Base-by-base conservation (phyloP, 2,888 invertebrate species). In the Microctonus hyperodae region DNA sequence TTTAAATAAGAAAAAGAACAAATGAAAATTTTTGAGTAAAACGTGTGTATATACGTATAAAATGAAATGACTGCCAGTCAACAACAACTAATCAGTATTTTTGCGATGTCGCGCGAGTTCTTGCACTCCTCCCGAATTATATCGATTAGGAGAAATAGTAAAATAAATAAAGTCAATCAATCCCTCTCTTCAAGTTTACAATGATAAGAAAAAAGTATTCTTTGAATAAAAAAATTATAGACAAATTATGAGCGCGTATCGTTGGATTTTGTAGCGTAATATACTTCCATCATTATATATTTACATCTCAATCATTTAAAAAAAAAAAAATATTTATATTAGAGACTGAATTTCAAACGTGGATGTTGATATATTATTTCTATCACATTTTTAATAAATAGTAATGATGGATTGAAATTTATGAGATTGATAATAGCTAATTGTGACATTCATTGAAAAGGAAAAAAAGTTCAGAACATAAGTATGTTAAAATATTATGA, bases 51-150 rank as follows among this genome's bases (percentile, higher is more conserved):
- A 50, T n/a, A 58, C 23, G 50, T 48, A 33, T 35, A 62, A 57
- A 37, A 37, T 37, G 31, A 40, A 59, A 40, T 62, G 61, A 67
- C 67, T 67, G 67, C 67, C 67, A 67, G 62, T 37, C 31, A 67
- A 67, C 62, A 67, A 62, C 67, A 62, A n/a, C 35, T 57, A 57
- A 62, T 58, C 67, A 67, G 67, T 67, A 67, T 67, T 67, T 66
- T 56, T 61, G 56, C 48, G 61, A 62, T 53, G 61, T 62, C 50
- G 57, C 22, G 65, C 56, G 58, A 58, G 35, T 28, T 50, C 28
- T 37, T 20, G 6, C 31, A 33, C 33, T 48, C 25, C 11, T 40
- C 60, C 33, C 48, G 20, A 60, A 23, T 28, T 20, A 60, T 20
- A 20, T 44, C 20, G 31, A 48, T 20, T 48, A 16, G 40, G 20